phyloP scores from a whole-genome alignment of 2,888 invertebrate genomes.

The Cerceris rybyensis region DNA sequence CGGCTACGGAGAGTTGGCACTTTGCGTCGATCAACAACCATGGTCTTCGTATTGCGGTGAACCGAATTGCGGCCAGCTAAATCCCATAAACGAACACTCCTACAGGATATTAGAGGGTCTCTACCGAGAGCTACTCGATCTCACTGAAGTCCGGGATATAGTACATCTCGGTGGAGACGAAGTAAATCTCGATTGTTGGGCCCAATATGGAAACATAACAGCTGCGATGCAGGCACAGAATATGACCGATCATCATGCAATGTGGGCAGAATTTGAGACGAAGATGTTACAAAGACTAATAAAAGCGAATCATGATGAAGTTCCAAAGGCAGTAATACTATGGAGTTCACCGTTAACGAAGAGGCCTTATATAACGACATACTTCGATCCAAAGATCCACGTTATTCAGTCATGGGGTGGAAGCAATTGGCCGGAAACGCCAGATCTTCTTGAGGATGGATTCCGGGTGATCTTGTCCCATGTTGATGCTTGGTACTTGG shows the following conservation, averaged over 20 bases:
- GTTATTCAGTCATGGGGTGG: conserved; percentile 92
- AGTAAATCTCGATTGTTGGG: conserved; percentile 92
- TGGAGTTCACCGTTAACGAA: conserved; percentile 92
- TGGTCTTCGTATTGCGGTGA: conserved; percentile 92
- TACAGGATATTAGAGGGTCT: conserved; percentile 89
- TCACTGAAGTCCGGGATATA: conserved; percentile 89
- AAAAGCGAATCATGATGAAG: conserved; percentile 84
- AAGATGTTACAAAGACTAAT: conserved; percentile 86
- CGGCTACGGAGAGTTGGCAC: conserved; percentile 89
- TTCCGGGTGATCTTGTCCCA: conserved; percentile 91
- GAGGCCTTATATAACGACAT: conserved; percentile 86
- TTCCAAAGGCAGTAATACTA: conserved; percentile 85
- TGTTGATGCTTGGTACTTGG: conserved; percentile 94
- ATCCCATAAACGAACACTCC: conserved; percentile 91
- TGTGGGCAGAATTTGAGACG: conserved; percentile 91
- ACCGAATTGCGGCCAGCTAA: conserved; percentile 93
- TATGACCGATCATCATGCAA: conserved; percentile 89
- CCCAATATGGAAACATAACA: conserved; percentile 81
- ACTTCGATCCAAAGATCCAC: conserved; percentile 88
- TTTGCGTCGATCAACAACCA: conserved; percentile 91
- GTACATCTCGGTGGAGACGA: conserved; percentile 94
- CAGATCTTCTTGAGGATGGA: conserved; percentile 89
- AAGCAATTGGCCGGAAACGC: conserved; percentile 91
- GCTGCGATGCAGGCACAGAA: conserved; percentile 85
- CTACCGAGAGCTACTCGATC: conserved; percentile 88